phyloP scores from a whole-genome alignment of 2,888 invertebrate genomes.

The Glyphotaelius pellucidus region DNA sequence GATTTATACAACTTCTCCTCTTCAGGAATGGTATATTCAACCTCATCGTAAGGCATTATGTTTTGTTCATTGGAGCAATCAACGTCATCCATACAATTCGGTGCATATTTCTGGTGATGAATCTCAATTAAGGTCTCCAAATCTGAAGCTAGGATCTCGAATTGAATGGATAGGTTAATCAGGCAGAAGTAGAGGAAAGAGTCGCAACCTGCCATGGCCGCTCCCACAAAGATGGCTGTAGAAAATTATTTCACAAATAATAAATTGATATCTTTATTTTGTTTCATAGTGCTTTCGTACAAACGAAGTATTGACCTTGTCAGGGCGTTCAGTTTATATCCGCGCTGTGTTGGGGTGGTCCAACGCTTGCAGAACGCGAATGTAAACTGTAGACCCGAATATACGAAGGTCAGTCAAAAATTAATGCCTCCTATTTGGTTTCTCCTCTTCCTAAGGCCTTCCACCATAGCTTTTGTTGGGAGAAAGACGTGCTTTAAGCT shows the following conservation, averaged over 20 bases:
- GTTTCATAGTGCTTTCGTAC: no score
- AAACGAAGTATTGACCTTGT: no score
- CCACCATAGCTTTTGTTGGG: no score
- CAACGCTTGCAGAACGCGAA: no score
- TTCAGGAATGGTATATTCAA: background rate
- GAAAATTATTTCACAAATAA: background rate
- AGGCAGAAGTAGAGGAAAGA: constrained; percentile 8
- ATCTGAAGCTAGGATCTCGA: constrained; percentile 11
- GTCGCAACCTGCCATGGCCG: background rate
- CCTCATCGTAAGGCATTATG: constrained; percentile 13
- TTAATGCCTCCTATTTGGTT: no score
- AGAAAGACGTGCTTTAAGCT: no score
- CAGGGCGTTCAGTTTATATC: no score
- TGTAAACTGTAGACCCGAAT: no score
- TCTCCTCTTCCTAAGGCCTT: no score
- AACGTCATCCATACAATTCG: background rate
- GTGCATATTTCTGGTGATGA: background rate
- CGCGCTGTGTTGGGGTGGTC: no score
- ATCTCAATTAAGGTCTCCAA: background rate
- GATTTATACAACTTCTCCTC: background rate
- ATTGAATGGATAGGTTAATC: background rate
- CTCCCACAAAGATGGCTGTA: background rate
- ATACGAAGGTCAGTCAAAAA: no score
- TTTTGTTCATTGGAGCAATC: background rate
- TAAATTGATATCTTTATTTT: background rate